Evolutionary conservation across 92 coral and sea anemone genomes (phyloP).

Genomic region (Nematostella vectensis): DNA sequence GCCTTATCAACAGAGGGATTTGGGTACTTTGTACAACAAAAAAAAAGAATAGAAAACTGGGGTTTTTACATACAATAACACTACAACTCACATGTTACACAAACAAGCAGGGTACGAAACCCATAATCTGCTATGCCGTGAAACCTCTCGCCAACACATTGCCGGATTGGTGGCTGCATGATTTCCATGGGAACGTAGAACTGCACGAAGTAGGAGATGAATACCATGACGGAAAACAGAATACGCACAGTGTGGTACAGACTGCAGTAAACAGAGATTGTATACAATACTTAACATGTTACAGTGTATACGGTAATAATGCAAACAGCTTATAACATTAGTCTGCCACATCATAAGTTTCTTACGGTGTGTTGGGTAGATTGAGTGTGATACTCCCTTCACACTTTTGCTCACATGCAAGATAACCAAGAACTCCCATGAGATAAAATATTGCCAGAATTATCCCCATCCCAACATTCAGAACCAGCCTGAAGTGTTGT

Average conservation of each 20-base stretch:
- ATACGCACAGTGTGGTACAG: conserved; percentile 66
- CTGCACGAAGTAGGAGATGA: conserved; percentile 83
- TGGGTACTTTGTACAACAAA: too few species aligned
- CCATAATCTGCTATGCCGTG: conserved; percentile 50
- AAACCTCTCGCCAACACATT: conserved; percentile 38
- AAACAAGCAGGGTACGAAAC: conserved; percentile 56
- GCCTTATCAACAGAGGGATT: too few species aligned
- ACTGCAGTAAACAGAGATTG: conserved; percentile 30
- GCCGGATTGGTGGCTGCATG: conserved; percentile 54
- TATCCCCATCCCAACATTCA: conserved; percentile 78
- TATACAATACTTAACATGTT: too few species aligned
- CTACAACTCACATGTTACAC: conserved; percentile 72
- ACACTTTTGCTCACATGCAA: conserved; percentile 61
- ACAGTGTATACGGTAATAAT: too few species aligned
- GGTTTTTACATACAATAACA: too few species aligned
- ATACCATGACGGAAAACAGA: conserved; percentile 57
- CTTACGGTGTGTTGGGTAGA: conserved; percentile 75
- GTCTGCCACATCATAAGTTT: too few species aligned
- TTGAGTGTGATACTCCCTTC: conserved; percentile 86
- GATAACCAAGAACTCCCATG: conserved; percentile 83
- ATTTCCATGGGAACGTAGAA: conserved; percentile 90
- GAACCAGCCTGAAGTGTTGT: conserved; percentile 60
- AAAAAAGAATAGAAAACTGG: too few species aligned
- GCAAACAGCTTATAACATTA: too few species aligned
- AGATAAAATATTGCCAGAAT: conserved; percentile 48